Conservation (phyloP, 2,113 vertebrate species). For the Eclectus roratus region DNA sequence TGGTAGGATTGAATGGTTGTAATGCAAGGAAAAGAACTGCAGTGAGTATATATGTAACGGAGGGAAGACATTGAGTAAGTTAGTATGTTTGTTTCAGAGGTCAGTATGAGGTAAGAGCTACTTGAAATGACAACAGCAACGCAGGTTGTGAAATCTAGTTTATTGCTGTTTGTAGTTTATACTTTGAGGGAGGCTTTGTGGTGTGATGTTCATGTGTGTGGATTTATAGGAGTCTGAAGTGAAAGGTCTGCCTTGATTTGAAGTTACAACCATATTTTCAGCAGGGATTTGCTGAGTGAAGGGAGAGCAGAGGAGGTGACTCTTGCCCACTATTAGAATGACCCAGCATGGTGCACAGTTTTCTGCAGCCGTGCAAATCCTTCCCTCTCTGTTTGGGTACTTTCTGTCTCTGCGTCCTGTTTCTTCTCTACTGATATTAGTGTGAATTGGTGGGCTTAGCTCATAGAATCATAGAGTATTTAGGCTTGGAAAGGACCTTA, state of each 20-base stretch:
- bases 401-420: neutral
- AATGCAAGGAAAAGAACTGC: neutral
- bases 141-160: slow-evolving; percentile 30
- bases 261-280: neutral
- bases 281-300: neutral
- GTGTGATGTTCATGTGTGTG: neutral
- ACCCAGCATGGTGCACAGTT: neutral
- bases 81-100: slow-evolving; percentile 18
- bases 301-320: neutral
- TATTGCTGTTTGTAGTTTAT: neutral
- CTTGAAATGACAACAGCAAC: neutral
- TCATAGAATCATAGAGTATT: neutral
- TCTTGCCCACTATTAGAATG: neutral
- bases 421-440: neutral
- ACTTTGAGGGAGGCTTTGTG: neutral
- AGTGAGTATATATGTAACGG: neutral
- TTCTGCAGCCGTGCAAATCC: neutral
- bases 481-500: no score
- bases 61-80: slow-evolving; percentile 37
- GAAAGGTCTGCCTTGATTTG: neutral
- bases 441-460: neutral
- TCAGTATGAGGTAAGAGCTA: slow-evolving; percentile 44
- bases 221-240: neutral
- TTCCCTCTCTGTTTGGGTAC: neutral
- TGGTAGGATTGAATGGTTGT: neutral